Conservation (phyloP, 1,140 invertebrate species). For the Aphidius gifuensis region DNA sequence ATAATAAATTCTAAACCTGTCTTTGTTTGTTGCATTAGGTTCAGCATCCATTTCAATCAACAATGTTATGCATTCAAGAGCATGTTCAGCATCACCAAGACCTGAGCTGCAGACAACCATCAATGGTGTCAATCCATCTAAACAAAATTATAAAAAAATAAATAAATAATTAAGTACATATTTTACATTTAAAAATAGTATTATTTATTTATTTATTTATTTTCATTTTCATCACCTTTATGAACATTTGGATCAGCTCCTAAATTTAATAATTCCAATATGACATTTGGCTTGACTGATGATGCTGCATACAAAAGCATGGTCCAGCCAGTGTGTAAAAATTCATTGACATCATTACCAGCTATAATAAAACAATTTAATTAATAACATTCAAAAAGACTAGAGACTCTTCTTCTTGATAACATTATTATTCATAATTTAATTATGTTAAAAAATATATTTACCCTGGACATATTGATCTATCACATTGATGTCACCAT, state of each 20-base stretch:
- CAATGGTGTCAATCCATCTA: constrained; percentile 57
- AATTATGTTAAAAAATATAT: background rate
- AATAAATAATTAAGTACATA: constrained; percentile 18
- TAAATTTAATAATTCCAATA: constrained; percentile 39
- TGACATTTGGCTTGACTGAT: constrained; percentile 32
- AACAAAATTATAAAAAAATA: constrained; percentile 29
- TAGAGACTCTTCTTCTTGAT: no score
- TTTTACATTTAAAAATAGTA: constrained; percentile 30
- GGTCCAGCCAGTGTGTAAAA: constrained; percentile 37
- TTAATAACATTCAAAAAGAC: background rate
- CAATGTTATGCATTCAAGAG: constrained; percentile 36
- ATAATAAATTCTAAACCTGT: constrained; percentile 26
- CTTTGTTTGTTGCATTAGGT: constrained; percentile 39
- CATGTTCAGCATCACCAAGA: constrained; percentile 26
- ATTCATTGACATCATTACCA: background rate
- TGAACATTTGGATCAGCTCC: constrained; percentile 47
- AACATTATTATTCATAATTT: no score
- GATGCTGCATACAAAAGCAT: constrained; percentile 44
- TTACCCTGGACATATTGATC: constrained; percentile 38
- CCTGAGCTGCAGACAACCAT: constrained; percentile 49
- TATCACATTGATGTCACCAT: constrained; percentile 30
- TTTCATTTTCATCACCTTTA: constrained; percentile 32
- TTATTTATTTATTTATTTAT: constrained; percentile 14
- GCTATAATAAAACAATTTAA: background rate
- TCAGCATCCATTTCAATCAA: constrained; percentile 39